Percentiles rank a stretch among this genome's conserved stretches.
These are phyloP conservation scores for Caenorhabditis imperialis DNA, from an alignment of 2,888 invertebrate species.

Conservation along the genomic window DNA sequence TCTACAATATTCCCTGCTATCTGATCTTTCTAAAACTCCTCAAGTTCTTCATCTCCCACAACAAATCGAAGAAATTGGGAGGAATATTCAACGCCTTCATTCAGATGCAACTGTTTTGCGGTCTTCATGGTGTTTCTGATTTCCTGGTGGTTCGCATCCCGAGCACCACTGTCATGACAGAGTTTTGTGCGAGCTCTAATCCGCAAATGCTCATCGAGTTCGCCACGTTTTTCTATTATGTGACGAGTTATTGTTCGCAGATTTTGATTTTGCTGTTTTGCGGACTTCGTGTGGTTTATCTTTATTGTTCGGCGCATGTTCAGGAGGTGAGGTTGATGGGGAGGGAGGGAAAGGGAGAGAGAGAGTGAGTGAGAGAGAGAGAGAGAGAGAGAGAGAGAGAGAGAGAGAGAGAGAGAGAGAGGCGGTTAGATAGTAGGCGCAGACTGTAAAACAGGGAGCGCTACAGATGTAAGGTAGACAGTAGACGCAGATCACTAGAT, in stretches of 20 bases:
- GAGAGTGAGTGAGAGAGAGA: too few species aligned
- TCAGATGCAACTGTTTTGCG: constrained; percentile 2
- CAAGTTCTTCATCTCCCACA: neutral
- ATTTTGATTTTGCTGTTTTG: constrained; percentile 1
- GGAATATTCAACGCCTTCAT: constrained; percentile 1
- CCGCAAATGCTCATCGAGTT: neutral
- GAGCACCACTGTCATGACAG: neutral
- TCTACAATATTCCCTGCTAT: neutral
- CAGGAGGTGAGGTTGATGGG: too few species aligned
- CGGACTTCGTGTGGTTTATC: neutral
- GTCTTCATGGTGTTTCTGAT: neutral
- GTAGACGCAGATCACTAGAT: too few species aligned
- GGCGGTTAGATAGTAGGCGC: too few species aligned
- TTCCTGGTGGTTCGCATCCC: neutral
- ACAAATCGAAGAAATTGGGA: neutral
- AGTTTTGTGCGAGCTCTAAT: neutral
- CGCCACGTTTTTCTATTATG: neutral
- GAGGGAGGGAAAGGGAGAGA: too few species aligned
- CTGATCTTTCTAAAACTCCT: neutral
- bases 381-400: too few species aligned
- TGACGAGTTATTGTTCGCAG: neutral
- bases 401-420: too few species aligned
- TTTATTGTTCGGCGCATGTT: neutral
- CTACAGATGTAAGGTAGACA: too few species aligned
- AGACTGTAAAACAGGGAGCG: too few species aligned